Conservation (phyloP, 2,888 invertebrate species). For the Nesidiocoris tenuis region DNA sequence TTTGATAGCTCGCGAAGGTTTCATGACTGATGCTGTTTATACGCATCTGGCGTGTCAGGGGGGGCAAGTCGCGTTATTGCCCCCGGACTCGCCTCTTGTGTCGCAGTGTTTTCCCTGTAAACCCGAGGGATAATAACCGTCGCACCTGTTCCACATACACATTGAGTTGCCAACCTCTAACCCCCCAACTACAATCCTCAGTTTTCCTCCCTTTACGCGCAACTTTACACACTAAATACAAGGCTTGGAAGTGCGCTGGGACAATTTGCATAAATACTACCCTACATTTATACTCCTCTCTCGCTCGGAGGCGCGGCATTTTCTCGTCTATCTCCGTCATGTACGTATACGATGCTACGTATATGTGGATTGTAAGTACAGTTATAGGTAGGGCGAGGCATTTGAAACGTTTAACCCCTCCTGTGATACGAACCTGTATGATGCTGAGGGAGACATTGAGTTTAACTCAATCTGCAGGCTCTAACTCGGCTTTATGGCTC, state of each 20-base stretch:
- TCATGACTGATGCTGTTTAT: constrained; percentile 34
- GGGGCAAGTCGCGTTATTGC: constrained; percentile 28
- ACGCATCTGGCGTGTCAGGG: constrained; percentile 36
- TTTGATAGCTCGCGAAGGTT: constrained; percentile 33
- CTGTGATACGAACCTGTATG: not conserved
- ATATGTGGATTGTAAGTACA: not conserved
- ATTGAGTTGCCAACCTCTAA: not conserved
- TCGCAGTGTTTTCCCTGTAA: constrained; percentile 25
- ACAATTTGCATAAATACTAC: constrained; percentile 39
- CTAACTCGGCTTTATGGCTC: constrained; percentile 30
- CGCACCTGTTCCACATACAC: constrained; percentile 34
- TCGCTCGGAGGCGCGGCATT: not conserved
- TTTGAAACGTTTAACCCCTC: not conserved
- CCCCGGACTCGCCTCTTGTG: not conserved
- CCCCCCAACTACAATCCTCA: not conserved
- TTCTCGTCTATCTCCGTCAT: not conserved
- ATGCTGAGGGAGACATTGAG: constrained; percentile 26
- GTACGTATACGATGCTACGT: not conserved
- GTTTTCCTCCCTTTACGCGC: constrained; percentile 23
- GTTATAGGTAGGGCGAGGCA: not conserved
- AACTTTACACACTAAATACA: constrained; percentile 40
- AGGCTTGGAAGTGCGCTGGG: constrained; percentile 26
- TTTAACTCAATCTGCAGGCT: constrained; percentile 30
- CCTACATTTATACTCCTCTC: constrained; percentile 34
- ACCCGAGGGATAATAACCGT: constrained; percentile 37